Evolutionary conservation across 2,888 invertebrate genomes (phyloP).

Genomic region (Tetheella fluctuosa): DNA sequence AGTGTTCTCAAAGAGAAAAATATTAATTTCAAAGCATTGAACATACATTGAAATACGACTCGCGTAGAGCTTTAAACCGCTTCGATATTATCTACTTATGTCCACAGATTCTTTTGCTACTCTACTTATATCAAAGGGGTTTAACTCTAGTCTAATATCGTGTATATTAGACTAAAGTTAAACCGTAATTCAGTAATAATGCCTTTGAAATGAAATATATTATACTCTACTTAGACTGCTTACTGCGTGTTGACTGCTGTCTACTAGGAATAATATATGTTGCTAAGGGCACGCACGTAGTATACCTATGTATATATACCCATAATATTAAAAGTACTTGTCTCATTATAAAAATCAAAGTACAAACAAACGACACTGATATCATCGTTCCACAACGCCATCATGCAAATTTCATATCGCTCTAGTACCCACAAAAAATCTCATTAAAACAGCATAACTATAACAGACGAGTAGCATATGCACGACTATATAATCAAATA

Average conservation of each 20-base stretch:
- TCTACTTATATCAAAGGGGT: not conserved
- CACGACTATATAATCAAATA: constrained; percentile 55
- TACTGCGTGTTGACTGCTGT: too few species aligned
- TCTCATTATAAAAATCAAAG: not conserved
- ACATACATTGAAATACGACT: constrained; percentile 30
- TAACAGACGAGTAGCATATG: constrained; percentile 55
- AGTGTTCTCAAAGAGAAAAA: constrained; percentile 58
- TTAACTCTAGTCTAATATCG: not conserved
- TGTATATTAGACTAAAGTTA: too few species aligned
- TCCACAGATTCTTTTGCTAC: not conserved
- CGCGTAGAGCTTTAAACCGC: constrained; percentile 12
- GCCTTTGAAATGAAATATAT: too few species aligned
- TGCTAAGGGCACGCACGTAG: too few species aligned
- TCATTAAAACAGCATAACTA: constrained; percentile 59
- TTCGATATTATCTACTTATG: not conserved
- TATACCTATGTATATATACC: not conserved
- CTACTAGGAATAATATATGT: too few species aligned
- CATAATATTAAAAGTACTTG: not conserved
- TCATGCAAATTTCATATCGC: constrained; percentile 49
- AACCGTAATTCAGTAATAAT: too few species aligned
- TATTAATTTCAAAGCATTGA: constrained; percentile 46
- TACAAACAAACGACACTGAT: constrained; percentile 23
- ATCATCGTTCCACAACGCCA: constrained; percentile 33
- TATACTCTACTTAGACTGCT: too few species aligned
- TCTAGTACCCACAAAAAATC: constrained; percentile 48